Evolutionary conservation across 2,797 vertebrate species (phyloP).

Genomic region (Phoebastria nigripes): DNA sequence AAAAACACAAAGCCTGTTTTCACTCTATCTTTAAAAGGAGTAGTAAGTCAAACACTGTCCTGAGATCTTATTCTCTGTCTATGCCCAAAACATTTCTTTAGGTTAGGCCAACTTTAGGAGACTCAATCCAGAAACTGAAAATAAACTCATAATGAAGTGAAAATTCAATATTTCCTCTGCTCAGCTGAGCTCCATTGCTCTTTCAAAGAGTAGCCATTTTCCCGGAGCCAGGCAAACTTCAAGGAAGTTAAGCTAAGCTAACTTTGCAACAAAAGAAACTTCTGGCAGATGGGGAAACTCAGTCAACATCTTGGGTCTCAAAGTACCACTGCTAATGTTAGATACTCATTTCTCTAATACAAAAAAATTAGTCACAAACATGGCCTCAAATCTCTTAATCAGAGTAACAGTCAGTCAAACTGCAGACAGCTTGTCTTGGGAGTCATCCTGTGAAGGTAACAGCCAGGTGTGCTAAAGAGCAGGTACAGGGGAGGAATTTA

Average conservation of each 20-base stretch:
- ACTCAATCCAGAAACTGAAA: background rate
- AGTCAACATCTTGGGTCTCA: background rate
- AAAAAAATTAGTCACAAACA: background rate
- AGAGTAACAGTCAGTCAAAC: background rate
- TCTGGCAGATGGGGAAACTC: background rate
- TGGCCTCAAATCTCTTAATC: background rate
- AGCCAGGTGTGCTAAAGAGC: background rate
- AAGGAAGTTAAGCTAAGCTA: background rate
- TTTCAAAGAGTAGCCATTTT: background rate
- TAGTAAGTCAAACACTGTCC: background rate
- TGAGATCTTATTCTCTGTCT: background rate
- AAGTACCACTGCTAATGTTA: background rate
- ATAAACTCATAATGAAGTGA: background rate
- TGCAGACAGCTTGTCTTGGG: background rate
- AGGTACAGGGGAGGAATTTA: background rate
- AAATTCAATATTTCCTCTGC: background rate
- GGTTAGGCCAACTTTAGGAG: background rate
- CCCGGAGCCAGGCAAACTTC: background rate
- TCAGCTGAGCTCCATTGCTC: background rate
- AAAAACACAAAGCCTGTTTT: background rate
- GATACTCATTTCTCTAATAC: background rate
- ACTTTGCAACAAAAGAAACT: background rate
- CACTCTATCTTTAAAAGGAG: background rate
- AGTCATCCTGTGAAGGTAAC: background rate
- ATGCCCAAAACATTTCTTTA: background rate